Base-by-base conservation (phyloP, 2,113 vertebrate species). In the Istiophorus platypterus region DNA sequence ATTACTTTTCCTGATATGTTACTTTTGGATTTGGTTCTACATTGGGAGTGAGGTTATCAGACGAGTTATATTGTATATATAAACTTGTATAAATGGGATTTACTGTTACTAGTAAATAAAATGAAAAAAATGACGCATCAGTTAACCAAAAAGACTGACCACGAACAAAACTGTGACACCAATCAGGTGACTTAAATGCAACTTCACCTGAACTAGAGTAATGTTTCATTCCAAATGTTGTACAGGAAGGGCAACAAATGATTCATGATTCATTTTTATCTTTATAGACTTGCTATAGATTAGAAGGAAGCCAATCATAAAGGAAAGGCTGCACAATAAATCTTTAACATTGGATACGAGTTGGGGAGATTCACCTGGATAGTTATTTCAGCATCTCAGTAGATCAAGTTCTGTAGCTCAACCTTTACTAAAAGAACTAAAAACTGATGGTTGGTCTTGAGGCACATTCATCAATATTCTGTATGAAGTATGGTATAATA, bases 401-500 rank as follows among this genome's bases (percentile, higher is more conserved):
- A 61, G 5, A 62, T 34, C 17, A 37, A 39, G 45, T 37, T 37
- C 45, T n/a, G n/a, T n/a, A n/a, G n/a, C n/a, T 18, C 47, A 49
- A 49, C 2, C 7, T 20, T 7, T 7, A 49, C 18, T 18, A 7
- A 34, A 45, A 34, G 6, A 79, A 56, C 20, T 79, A 0, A 24
- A 42, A 41, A 20, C 47, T 49, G 47, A 20, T 49, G 2, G 47
- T 49, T 49, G 47, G 18, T 20, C 17, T 7, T 20, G 20, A 20
- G 77, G 34, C 13, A 37, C 49, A 76, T 37, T 70, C n/a, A 80
- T 2, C 14, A 57, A 18, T 45, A 20, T 20, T 20, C 47, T 49
- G 22, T 51, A n/a, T 26, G 11, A 72, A 65, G 9, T 26, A 27
- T 65, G 29, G 59, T 37, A 34, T 0, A 9, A 12, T 45, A 34